A percentile compares a stretch with the other conserved stretches of the same genome.
Evolutionary conservation across 2,797 vertebrate genomes (phyloP).

Genomic region (Hylomyscus alleni): DNA sequence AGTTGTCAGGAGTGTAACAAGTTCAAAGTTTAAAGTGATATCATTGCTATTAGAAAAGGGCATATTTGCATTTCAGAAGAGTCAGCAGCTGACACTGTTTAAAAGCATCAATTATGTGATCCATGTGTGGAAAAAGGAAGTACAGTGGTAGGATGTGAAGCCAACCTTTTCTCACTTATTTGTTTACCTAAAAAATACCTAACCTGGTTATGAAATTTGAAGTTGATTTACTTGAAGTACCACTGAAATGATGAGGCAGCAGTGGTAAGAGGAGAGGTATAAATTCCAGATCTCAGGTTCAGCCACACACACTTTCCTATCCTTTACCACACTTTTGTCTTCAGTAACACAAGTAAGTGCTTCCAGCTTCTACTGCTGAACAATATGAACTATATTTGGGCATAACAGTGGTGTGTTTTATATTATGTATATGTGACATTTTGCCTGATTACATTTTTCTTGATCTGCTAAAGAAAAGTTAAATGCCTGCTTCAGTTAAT

Average conservation of each 20-base stretch:
- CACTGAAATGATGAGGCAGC: background rate
- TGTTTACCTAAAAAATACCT: background rate
- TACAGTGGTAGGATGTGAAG: fast-evolving
- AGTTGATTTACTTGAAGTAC: constrained; percentile 16
- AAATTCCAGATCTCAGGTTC: background rate
- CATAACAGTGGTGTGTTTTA: background rate
- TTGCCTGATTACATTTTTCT: background rate
- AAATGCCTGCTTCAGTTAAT: background rate
- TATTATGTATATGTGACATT: background rate
- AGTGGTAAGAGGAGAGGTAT: background rate
- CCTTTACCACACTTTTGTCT: background rate
- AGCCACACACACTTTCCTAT: background rate
- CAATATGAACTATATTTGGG: background rate
- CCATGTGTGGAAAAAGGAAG: background rate
- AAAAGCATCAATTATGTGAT: background rate
- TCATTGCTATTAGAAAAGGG: background rate
- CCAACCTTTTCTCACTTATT: background rate
- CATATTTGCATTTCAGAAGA: background rate
- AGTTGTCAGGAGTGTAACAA: background rate
- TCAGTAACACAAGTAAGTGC: constrained; percentile 43
- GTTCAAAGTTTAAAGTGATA: background rate
- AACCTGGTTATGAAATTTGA: constrained; percentile 17
- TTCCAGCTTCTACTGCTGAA: background rate
- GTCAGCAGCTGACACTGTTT: fast-evolving
- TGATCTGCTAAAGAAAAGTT: background rate